These are phyloP conservation scores for Aethes cnicana DNA, from an alignment of 2,888 invertebrate genomes.

Conservation along the genomic window DNA sequence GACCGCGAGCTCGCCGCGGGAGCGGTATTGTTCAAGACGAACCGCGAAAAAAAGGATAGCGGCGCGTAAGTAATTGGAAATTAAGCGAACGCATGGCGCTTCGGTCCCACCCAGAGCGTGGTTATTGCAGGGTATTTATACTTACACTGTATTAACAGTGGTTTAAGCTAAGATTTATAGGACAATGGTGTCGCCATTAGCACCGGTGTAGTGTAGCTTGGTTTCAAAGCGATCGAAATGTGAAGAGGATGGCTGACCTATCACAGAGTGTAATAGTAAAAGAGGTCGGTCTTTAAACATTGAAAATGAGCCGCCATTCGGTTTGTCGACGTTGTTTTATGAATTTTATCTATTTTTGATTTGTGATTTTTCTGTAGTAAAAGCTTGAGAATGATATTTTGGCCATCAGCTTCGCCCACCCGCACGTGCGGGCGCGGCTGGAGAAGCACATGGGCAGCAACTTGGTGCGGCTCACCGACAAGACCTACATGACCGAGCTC, in stretches of 20 bases:
- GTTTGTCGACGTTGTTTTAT: too few relatives aligned
- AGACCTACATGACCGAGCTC: conserved; percentile 85
- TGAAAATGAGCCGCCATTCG: too few relatives aligned
- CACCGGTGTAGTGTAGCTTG: too few relatives aligned
- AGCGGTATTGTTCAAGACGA: conserved; percentile 17
- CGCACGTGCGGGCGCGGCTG: conserved; percentile 84
- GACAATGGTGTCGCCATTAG: too few relatives aligned
- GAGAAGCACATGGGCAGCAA: conserved; percentile 88
- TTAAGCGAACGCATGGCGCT: neutral
- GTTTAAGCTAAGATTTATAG: too few relatives aligned
- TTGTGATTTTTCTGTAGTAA: too few relatives aligned
- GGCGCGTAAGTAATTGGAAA: conserved; percentile 13
- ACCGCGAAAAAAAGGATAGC: conserved; percentile 8
- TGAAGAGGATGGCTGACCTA: too few relatives aligned
- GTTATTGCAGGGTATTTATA: too few relatives aligned
- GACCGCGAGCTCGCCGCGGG: conserved; percentile 38
- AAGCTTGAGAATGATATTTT: conserved; percentile 10
- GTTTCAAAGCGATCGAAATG: neutral
- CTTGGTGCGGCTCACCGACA: conserved; percentile 85
- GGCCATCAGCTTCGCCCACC: conserved; percentile 82
- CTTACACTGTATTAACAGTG: too few relatives aligned
- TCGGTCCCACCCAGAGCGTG: neutral
- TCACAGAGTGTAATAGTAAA: too few relatives aligned
- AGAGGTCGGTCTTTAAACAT: too few relatives aligned
- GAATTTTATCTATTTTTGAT: too few relatives aligned